A percentile compares a stretch with the other conserved stretches of the same genome.
phyloP scores from a whole-genome alignment of 64 coral and sea anemone genomes.

The Montipora capricornis region DNA sequence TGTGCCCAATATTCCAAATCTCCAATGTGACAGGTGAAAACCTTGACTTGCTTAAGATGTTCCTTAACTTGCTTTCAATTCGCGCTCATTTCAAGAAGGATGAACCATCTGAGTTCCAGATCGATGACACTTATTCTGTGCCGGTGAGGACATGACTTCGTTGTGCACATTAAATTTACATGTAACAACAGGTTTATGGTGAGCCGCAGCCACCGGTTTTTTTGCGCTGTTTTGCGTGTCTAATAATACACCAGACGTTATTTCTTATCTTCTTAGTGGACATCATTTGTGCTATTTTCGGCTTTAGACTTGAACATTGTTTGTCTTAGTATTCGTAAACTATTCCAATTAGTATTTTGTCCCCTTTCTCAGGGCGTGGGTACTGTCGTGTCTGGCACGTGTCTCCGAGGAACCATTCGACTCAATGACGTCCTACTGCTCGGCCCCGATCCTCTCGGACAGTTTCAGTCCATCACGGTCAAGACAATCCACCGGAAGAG shows the following conservation, averaged over 20 bases:
- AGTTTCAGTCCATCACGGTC: constrained; percentile 91
- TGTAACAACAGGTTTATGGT: too few relatives aligned
- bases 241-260: too few relatives aligned
- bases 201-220: too few relatives aligned
- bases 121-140: constrained; percentile 97
- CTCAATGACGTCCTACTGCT: constrained; percentile 91
- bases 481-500: constrained; percentile 97
- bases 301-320: too few relatives aligned
- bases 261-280: too few relatives aligned
- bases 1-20: constrained; percentile 98
- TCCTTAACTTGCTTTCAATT: constrained; percentile 90
- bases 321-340: too few relatives aligned
- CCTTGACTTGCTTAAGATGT: constrained; percentile 94
- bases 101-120: constrained; percentile 95
- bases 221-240: too few relatives aligned
- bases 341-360: not conserved
- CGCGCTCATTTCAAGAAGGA: constrained; percentile 77
- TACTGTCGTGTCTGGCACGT: constrained; percentile 95
- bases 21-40: constrained; percentile 99
- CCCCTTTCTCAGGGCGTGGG: constrained; percentile 78
- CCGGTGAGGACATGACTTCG: constrained; percentile 36
- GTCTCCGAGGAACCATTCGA: constrained; percentile 87
- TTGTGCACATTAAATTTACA: too few relatives aligned
- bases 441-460: constrained; percentile 97
- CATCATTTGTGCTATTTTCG: too few relatives aligned